phyloP scores from a whole-genome alignment of 2,888 invertebrate species.

The Melanophora roralis region DNA sequence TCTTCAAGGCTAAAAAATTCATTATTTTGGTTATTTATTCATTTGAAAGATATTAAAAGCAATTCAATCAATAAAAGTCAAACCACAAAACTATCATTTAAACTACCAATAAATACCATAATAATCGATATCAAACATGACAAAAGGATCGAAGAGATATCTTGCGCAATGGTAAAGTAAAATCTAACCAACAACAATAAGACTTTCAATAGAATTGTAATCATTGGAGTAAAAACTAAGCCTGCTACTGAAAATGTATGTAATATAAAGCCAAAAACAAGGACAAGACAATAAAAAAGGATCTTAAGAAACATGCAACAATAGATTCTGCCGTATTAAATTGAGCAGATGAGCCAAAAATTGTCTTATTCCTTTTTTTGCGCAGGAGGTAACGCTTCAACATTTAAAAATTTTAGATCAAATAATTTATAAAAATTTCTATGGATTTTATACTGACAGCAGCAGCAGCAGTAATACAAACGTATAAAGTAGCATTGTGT shows the following conservation, averaged over 20 bases:
- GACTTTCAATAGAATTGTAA: not conserved
- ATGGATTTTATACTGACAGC: not conserved
- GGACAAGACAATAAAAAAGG: slow-evolving; percentile 8
- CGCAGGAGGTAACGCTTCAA: slow-evolving; percentile 58
- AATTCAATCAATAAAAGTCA: slow-evolving; percentile 37
- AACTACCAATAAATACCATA: slow-evolving; percentile 55
- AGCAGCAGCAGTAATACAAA: not conserved
- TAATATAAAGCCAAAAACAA: slow-evolving; percentile 9
- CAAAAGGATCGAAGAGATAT: slow-evolving; percentile 19
- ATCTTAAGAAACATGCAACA: slow-evolving; percentile 8
- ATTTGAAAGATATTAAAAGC: not conserved
- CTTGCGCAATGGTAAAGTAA: not conserved
- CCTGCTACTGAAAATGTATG: slow-evolving; percentile 32
- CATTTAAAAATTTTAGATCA: slow-evolving; percentile 28
- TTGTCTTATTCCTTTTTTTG: slow-evolving; percentile 19
- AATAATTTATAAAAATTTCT: slow-evolving; percentile 14
- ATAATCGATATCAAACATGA: slow-evolving; percentile 49
- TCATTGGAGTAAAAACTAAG: slow-evolving; percentile 30
- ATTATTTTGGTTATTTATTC: not conserved
- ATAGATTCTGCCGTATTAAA: slow-evolving; percentile 32
- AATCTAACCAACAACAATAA: slow-evolving; percentile 12
- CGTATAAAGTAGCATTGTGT: not conserved
- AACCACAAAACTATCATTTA: slow-evolving; percentile 52
- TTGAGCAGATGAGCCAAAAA: slow-evolving; percentile 52
- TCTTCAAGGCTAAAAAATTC: too few relatives aligned